Conservation (phyloP, 1,140 invertebrate species). For the Venustaconcha ellipsiformis region DNA sequence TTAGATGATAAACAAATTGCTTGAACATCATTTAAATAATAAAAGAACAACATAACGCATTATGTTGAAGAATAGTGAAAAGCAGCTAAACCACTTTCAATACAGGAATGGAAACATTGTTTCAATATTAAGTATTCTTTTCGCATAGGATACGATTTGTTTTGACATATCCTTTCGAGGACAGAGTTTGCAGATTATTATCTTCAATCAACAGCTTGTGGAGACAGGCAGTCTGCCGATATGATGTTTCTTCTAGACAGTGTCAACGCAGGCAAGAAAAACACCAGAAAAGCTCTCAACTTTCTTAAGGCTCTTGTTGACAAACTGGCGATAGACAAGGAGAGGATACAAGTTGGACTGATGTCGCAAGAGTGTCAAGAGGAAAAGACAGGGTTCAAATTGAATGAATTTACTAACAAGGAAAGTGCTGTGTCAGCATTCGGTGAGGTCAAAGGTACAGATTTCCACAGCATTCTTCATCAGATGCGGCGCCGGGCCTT, state of each 20-base stretch:
- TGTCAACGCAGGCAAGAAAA: constrained; percentile 49
- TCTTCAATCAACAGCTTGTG: constrained; percentile 44
- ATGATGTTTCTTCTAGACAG: constrained; percentile 61
- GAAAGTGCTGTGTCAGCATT: constrained; percentile 30
- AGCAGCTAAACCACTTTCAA: too few species aligned
- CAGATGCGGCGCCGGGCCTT: constrained; percentile 43
- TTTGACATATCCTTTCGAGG: too few species aligned
- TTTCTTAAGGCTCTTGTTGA: constrained; percentile 49
- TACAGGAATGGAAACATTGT: too few species aligned
- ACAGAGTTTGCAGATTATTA: too few species aligned
- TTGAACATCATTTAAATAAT: too few species aligned
- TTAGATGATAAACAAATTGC: too few species aligned
- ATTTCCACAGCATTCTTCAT: constrained; percentile 45
- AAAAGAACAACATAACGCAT: too few species aligned
- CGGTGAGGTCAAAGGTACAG: constrained; percentile 29
- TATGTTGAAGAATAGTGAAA: too few species aligned
- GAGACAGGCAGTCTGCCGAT: constrained; percentile 53
- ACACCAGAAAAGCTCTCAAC: constrained; percentile 47
- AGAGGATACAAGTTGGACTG: constrained; percentile 54
- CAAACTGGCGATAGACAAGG: constrained; percentile 43
- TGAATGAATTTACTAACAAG: constrained; percentile 28
- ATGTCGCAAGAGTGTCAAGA: constrained; percentile 45
- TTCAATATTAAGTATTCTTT: too few species aligned
- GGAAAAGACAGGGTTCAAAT: constrained; percentile 30
- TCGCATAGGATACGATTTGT: too few species aligned